Conservation (phyloP, 2,888 invertebrate species). For the Leptinotarsa rubiginosa region DNA sequence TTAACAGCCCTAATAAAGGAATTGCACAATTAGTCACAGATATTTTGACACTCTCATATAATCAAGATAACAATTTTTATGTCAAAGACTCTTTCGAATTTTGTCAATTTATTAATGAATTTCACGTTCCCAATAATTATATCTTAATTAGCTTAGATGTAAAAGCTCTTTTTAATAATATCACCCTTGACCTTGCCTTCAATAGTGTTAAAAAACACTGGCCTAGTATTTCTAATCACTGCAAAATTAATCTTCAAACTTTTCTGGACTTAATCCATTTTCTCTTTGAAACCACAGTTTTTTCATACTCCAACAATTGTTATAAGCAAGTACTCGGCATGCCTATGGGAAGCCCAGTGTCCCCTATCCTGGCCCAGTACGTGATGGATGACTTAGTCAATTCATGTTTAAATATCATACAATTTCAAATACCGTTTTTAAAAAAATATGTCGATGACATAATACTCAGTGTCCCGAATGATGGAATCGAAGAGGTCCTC, state of each 20-base stretch:
- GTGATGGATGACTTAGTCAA: conserved; percentile 40
- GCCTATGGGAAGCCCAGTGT: conserved; percentile 34
- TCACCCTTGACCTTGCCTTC: neutral
- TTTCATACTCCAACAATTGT: neutral
- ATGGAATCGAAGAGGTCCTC: conserved; percentile 1
- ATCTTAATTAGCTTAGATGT: neutral
- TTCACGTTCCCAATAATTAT: neutral
- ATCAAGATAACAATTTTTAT: neutral
- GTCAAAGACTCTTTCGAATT: neutral
- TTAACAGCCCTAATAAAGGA: too few relatives aligned
- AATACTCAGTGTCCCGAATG: conserved; percentile 16
- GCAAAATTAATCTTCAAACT: neutral
- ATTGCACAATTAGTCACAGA: too few relatives aligned
- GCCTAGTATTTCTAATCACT: neutral
- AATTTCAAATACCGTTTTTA: conserved; percentile 28
- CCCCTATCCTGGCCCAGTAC: conserved; percentile 38
- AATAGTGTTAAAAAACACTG: neutral
- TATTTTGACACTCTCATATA: neutral
- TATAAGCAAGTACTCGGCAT: conserved; percentile 33
- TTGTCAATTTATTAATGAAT: conserved; percentile 1
- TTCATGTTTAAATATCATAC: conserved; percentile 22
- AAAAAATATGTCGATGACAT: conserved; percentile 32
- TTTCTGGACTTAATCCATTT: neutral
- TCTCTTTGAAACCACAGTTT: conserved; percentile 1
- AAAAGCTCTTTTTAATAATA: neutral